Conservation (phyloP, 2,113 vertebrate species). For the Pluvianellus socialis region DNA sequence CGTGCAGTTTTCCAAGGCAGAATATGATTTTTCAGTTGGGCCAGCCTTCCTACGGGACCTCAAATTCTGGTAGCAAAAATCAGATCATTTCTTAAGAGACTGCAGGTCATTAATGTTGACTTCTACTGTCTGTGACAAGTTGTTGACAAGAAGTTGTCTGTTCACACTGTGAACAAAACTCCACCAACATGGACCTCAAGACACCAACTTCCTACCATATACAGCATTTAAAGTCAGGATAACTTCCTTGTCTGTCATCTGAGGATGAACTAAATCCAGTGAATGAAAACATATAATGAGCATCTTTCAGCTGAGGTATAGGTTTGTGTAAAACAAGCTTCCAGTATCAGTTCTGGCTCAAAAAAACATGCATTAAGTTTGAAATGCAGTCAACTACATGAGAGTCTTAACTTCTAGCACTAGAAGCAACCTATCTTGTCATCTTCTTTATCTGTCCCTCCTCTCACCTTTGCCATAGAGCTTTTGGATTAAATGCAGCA, state of each 20-base stretch:
- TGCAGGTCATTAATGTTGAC: not conserved
- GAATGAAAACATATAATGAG: not conserved
- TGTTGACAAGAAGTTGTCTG: too few relatives aligned
- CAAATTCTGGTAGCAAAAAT: not conserved
- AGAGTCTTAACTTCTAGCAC: not conserved
- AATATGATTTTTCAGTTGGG: not conserved
- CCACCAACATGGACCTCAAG: not conserved
- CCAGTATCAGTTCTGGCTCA: not conserved
- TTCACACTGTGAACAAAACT: not conserved
- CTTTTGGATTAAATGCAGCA: not conserved
- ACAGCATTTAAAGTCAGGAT: not conserved
- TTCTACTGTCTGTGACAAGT: not conserved
- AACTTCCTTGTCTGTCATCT: not conserved
- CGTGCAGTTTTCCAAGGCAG: not conserved
- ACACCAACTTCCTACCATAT: not conserved
- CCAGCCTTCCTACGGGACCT: not conserved
- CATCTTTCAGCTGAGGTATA: not conserved
- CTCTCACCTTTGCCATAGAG: not conserved
- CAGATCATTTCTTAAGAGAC: not conserved
- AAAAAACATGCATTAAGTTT: not conserved
- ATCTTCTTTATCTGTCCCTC: not conserved
- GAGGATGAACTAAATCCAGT: not conserved
- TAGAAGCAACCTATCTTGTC: not conserved
- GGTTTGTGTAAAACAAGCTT: not conserved
- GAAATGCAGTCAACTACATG: not conserved